Base-by-base conservation (phyloP, 1,140 invertebrate species). In the Nixonia krombeini region DNA sequence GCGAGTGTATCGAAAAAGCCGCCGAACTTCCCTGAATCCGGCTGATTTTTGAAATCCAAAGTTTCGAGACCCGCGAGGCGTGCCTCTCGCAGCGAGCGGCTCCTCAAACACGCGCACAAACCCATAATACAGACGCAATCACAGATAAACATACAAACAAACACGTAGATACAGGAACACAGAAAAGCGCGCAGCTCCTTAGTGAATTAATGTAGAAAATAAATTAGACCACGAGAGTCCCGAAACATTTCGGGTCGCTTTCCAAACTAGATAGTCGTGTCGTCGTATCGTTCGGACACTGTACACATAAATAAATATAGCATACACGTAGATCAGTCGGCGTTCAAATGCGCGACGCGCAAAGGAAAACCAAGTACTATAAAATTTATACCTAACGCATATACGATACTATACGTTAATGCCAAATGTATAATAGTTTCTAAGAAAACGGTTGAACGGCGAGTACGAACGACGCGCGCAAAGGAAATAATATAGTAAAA, bases 381-480 rank as follows among this genome's bases (percentile, higher is more conserved):
- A 74, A 72, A 73, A 79, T 80, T 80, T 83, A 83, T 84, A 84
- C 81, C 78, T 79, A 71, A 83, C 70, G 77, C 78, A 81, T 84
- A 83, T 77, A 80, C 71, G 78, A 77, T 83, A 80, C 71, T 80
- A 76, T 85, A 83, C 81, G 77, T 83, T 82, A 84, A 85, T 83
- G 83, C 83, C 82, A 84, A 85, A 85, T 84, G 83, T 84, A 85
- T 84, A 83, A 83, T 83, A 83, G 81, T 80, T 82, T 72, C 68
- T 76, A 76, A 75, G 72, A 62, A 50, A 42, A 26, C 37, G 40
- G 9, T 42, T 57, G 44, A 42, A 25, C 18, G 10, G 21, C 18
- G 47, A 52, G 61, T 56, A 64, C 55, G 61, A 65, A 51, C 51
- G 51, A 65, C 62, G 58, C 58, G 65, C 52, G 65, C 61, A 62